Evolutionary conservation across 2,113 vertebrate species (phyloP).

Genomic region (Abramis brama): DNA sequence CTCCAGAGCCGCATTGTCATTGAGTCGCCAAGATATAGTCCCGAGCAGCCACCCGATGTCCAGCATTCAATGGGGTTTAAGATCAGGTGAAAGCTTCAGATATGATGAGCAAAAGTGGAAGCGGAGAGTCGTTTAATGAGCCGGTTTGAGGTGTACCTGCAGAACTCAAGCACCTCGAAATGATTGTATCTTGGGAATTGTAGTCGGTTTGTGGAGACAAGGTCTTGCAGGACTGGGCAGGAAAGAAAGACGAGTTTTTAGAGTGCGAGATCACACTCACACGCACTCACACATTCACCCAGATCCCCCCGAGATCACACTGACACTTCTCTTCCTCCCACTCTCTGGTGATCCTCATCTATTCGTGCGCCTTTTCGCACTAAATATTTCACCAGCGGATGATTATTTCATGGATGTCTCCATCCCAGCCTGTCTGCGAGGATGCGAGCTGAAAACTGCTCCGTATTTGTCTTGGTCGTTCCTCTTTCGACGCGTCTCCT

Average conservation of each 20-base stretch:
- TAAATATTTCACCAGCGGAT: constrained; percentile 77
- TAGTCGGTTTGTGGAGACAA: background rate
- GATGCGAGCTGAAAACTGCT: constrained; percentile 38
- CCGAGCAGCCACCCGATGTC: background rate
- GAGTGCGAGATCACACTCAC: constrained; percentile 33
- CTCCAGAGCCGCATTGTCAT: background rate
- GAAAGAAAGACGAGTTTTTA: constrained; percentile 21
- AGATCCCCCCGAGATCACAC: constrained; percentile 49
- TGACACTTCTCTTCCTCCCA: constrained; percentile 61
- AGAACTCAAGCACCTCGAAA: background rate
- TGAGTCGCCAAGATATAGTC: constrained; percentile 6
- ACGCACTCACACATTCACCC: constrained; percentile 46
- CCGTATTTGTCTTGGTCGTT: background rate
- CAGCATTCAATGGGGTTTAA: constrained; percentile 10
- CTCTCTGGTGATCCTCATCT: constrained; percentile 65
- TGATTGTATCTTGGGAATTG: background rate
- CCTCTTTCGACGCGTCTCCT: constrained; percentile 10
- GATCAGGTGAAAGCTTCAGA: constrained; percentile 10
- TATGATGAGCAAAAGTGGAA: background rate
- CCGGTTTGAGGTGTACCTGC: background rate
- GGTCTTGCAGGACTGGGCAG: constrained; percentile 38
- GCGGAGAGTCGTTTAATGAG: constrained; percentile 6
- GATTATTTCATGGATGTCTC: constrained; percentile 77
- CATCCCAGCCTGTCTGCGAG: constrained; percentile 60
- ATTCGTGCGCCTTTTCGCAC: constrained; percentile 66